A percentile compares a stretch with the other conserved stretches of the same genome.
Evolutionary conservation across 2,797 vertebrate genomes (phyloP).

Genomic region (Neosalanx taihuensis): DNA sequence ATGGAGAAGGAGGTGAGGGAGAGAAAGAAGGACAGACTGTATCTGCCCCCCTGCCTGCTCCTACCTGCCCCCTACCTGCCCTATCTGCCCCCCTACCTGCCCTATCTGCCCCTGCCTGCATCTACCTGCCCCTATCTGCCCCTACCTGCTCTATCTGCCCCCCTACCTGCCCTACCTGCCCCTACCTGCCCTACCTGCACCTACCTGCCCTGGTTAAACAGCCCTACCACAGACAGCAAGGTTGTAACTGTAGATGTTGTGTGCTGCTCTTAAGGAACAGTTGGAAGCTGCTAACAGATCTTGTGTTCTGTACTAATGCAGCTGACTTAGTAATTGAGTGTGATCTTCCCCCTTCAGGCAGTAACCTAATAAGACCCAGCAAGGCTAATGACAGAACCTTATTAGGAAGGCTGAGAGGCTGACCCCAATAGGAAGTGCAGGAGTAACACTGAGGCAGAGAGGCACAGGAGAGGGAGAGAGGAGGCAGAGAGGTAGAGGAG

Average conservation of each 20-base stretch:
- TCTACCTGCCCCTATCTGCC: not conserved
- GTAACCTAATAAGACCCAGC: conserved; percentile 80
- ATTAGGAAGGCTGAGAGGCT: conserved; percentile 74
- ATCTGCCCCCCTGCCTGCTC: not conserved
- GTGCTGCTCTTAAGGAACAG: conserved; percentile 46
- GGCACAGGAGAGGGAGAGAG: not conserved
- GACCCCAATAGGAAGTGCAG: conserved; percentile 64
- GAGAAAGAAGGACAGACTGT: too few species aligned
- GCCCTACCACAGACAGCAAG: too few species aligned
- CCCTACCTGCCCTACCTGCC: too few species aligned
- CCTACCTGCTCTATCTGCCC: not conserved
- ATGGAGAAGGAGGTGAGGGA: too few species aligned
- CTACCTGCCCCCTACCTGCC: not conserved
- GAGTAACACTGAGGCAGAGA: not conserved
- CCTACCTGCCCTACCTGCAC: too few species aligned
- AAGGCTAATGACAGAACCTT: conserved; percentile 81
- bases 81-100: not conserved
- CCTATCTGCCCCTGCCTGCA: not conserved
- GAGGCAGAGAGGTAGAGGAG: too few species aligned
- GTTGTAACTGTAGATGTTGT: conserved; percentile 22
- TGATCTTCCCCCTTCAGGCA: conserved; percentile 73
- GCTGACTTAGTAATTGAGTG: conserved; percentile 77
- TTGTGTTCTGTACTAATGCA: conserved; percentile 64
- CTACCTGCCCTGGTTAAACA: too few species aligned
- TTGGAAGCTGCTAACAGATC: conserved; percentile 60